Conservation (phyloP, 1,140 invertebrate genomes). For the Maniola jurtina region DNA sequence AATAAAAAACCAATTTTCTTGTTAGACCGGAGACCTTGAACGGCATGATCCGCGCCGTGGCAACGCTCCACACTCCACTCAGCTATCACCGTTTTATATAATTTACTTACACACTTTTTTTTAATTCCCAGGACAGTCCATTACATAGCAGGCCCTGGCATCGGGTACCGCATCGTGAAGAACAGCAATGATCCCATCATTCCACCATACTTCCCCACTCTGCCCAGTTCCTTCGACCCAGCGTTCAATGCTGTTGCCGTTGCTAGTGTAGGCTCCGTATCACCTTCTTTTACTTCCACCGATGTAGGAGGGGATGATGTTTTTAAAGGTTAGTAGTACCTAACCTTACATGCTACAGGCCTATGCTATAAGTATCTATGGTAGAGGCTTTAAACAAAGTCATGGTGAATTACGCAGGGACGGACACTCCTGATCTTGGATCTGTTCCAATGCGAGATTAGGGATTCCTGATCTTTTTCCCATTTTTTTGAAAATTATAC, state of each 20-base stretch:
- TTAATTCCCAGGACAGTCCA: slow-evolving; percentile 79
- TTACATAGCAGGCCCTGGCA: slow-evolving; percentile 86
- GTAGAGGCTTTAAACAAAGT: too few species aligned
- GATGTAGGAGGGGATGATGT: slow-evolving; percentile 69
- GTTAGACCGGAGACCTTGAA: too few species aligned
- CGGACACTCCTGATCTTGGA: too few species aligned
- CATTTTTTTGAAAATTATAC: too few species aligned
- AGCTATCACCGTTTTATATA: not conserved
- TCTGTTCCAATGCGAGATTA: too few species aligned
- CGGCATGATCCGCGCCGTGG: too few species aligned
- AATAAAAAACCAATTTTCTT: too few species aligned
- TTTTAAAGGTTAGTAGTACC: slow-evolving; percentile 55
- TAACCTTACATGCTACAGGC: not conserved
- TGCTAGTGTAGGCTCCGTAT: slow-evolving; percentile 32
- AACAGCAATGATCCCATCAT: slow-evolving; percentile 80
- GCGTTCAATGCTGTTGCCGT: slow-evolving; percentile 62
- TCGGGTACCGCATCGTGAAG: slow-evolving; percentile 85
- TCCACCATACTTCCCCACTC: slow-evolving; percentile 69
- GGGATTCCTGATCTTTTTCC: too few species aligned
- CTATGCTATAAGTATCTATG: too few species aligned
- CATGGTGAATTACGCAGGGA: too few species aligned
- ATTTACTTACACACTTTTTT: not conserved
- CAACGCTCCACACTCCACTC: not conserved
- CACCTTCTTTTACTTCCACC: slow-evolving; percentile 48
- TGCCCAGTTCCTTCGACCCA: slow-evolving; percentile 72